Conservation (phyloP, 92 coral and sea anemone genomes). For the Scolanthus callimorphus region DNA sequence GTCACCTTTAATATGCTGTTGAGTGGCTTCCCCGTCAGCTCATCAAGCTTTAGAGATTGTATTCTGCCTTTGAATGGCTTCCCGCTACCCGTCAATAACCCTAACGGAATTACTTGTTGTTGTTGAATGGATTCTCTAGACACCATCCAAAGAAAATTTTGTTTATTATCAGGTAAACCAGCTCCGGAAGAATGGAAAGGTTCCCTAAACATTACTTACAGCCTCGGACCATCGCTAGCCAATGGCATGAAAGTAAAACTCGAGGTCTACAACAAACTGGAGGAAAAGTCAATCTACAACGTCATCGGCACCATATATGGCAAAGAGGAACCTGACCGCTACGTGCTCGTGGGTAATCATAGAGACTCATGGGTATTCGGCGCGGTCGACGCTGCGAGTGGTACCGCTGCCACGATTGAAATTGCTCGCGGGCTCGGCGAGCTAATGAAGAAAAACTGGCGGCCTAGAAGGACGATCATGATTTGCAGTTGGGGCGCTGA, state of each 20-base stretch:
- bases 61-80: too few species aligned
- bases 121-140: too few species aligned
- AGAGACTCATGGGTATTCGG: conserved; percentile 89
- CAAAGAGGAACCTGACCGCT: conserved; percentile 82
- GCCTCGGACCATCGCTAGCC: conserved; percentile 60
- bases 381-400: conserved; percentile 80
- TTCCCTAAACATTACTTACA: conserved; percentile 44
- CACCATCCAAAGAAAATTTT: too few species aligned
- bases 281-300: conserved; percentile 61
- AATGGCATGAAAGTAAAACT: conserved; percentile 41
- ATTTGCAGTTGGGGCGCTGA: conserved; percentile 98
- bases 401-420: conserved; percentile 71
- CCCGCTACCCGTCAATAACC: too few species aligned
- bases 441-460: conserved; percentile 74
- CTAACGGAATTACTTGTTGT: too few species aligned
- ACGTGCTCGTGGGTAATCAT: conserved; percentile 86
- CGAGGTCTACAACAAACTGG: conserved; percentile 52
- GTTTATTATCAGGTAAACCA: conserved; percentile 52
- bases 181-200: conserved; percentile 68
- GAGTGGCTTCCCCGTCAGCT: too few species aligned
- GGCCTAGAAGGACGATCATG: conserved; percentile 88
- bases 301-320: conserved; percentile 96
- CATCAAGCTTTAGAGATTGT: too few species aligned
- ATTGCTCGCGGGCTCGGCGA: conserved; percentile 77
- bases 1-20: not conserved